Conservation (phyloP, 2,888 invertebrate genomes). For the Plagodis dolabraria region DNA sequence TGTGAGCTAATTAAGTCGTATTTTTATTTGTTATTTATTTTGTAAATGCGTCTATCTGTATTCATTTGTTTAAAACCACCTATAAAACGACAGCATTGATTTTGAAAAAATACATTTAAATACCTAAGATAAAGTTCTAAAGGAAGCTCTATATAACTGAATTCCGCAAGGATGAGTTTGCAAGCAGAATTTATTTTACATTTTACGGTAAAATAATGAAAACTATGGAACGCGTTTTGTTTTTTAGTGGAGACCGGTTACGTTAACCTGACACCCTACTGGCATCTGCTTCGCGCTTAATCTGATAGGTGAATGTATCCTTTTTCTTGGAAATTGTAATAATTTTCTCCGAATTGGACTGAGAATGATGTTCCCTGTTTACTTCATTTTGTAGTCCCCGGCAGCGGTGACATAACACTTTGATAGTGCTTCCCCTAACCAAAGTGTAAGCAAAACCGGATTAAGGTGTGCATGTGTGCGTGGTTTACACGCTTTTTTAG, state of each 20-base stretch:
- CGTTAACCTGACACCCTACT: slow-evolving; percentile 49
- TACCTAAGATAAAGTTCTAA: too few relatives aligned
- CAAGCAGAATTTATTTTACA: too few relatives aligned
- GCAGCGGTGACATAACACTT: slow-evolving; percentile 54
- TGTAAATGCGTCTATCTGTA: too few relatives aligned
- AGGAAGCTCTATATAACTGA: too few relatives aligned
- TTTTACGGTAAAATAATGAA: not conserved
- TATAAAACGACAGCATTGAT: too few relatives aligned
- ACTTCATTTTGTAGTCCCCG: slow-evolving; percentile 62
- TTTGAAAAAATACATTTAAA: too few relatives aligned
- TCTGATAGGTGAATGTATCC: slow-evolving; percentile 69
- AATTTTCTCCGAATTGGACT: slow-evolving; percentile 73
- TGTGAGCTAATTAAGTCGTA: not conserved
- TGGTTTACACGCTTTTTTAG: slow-evolving; percentile 35
- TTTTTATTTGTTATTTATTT: too few relatives aligned
- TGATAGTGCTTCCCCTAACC: slow-evolving; percentile 55
- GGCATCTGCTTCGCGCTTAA: slow-evolving; percentile 35
- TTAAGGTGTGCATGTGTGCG: slow-evolving; percentile 51
- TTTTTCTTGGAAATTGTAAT: slow-evolving; percentile 72
- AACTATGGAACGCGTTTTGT: not conserved
- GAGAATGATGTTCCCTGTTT: slow-evolving; percentile 53
- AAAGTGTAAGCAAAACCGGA: slow-evolving; percentile 60
- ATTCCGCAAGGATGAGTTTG: too few relatives aligned
- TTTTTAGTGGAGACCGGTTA: slow-evolving; percentile 20
- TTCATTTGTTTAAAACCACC: too few relatives aligned